phyloP scores from a whole-genome alignment of 2,797 vertebrate species.

The Sylvilagus floridanus region DNA sequence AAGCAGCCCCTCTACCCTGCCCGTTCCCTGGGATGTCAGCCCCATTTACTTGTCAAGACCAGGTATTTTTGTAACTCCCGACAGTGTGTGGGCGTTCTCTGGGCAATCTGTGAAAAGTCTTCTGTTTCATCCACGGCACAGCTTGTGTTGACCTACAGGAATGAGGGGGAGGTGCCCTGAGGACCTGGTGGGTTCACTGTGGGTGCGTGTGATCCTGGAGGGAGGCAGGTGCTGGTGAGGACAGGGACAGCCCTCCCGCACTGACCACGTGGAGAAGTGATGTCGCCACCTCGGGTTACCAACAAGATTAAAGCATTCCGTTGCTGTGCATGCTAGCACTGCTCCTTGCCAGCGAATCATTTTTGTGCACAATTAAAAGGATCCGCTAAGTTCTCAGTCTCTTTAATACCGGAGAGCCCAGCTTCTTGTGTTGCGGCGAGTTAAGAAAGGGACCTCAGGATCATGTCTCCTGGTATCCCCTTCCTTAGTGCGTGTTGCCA shows the following conservation, averaged over 20 bases:
- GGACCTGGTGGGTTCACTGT: slow-evolving; percentile 53
- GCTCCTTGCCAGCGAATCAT: slow-evolving; percentile 54
- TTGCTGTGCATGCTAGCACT: slow-evolving; percentile 49
- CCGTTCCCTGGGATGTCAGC: slow-evolving; percentile 77
- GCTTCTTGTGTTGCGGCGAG: not conserved
- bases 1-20: slow-evolving; percentile 67
- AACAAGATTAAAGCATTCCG: not conserved
- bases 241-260: slow-evolving; percentile 62
- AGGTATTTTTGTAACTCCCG: slow-evolving; percentile 79
- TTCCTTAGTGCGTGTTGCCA: not conserved
- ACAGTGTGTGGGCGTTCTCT: not conserved
- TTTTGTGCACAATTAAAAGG: slow-evolving; percentile 39
- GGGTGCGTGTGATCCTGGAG: slow-evolving; percentile 61
- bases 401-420: not conserved
- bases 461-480: not conserved
- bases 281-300: slow-evolving; percentile 68
- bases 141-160: slow-evolving; percentile 7
- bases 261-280: slow-evolving; percentile 35
- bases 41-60: slow-evolving; percentile 82
- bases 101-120: slow-evolving; percentile 36
- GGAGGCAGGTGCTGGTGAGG: slow-evolving; percentile 47
- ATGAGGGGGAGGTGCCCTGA: not conserved
- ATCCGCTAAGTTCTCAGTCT: not conserved
- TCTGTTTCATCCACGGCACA: slow-evolving; percentile 63
- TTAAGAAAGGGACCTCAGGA: not conserved